Base-by-base conservation (phyloP, 2,113 vertebrate species). In the Amphiprion percula region DNA sequence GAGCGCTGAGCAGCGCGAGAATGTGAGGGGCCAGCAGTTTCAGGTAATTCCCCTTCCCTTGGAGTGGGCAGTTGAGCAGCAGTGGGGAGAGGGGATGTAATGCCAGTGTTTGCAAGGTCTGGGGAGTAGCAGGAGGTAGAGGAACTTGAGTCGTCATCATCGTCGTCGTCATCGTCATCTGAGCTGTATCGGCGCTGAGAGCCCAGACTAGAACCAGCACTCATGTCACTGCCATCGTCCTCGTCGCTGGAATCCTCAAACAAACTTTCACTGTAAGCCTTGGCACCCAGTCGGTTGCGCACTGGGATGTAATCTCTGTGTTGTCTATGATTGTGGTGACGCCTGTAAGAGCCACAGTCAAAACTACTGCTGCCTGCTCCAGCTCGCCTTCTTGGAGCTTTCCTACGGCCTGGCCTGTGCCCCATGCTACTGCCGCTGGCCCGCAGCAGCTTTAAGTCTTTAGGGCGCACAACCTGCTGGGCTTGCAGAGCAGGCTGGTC, bases 121-220 rank as follows among this genome's bases (percentile, higher is more conserved):
- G 96, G 96, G 10, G 96, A 97, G 70, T 96, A 97, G 85, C 97
- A 96, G 58, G 96, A 97, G 80, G 96, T 96, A 80, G 95, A 96
- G 50, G 97, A 97, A 67, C 96, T 97, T 0, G 95, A 96, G 83
- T 95, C 93, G 0, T 93, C 92, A 4, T 92, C 91, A 5, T 93
- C 91, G 0, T 94, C 92, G 1, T 94, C 93, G 7, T 94, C 93
- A 4, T 92, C 91, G 1, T 94, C 93, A 6, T 96, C 96, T 0
- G 95, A 95, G 82, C 97, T 97, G 63, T 95, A 97, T 65, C 92
- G 93, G 16, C 87, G 95, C 87, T 97, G 97, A 0, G 96, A 97
- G 16, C 95, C 95, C 1, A 97, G 89, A 55, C 97, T 97, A 39
- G 97, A 97, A 3, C 95, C 95, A 0, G 94, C 96, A 17, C 96